These are phyloP conservation scores for Dicyrtomina minuta DNA, from an alignment of 2,888 invertebrate species.

Conservation along the genomic window DNA sequence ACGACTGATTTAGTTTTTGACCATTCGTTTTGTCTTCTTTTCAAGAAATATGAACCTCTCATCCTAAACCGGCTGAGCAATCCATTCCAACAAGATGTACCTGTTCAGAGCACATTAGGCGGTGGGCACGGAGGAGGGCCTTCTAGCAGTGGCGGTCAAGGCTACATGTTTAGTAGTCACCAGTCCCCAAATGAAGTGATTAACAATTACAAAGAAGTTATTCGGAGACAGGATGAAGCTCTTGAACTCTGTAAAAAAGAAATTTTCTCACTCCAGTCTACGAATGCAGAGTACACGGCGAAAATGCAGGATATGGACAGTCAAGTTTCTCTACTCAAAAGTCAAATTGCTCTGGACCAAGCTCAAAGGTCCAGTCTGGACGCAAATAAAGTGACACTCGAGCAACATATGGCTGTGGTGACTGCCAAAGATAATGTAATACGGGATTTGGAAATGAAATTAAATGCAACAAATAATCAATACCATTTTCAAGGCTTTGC, in stretches of 20 bases:
- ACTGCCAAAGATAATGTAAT: slow-evolving; percentile 78
- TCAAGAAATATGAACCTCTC: slow-evolving; percentile 62
- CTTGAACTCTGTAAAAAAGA: slow-evolving; percentile 48
- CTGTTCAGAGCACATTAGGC: slow-evolving; percentile 5
- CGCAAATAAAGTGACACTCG: slow-evolving; percentile 35
- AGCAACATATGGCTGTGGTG: slow-evolving; percentile 43
- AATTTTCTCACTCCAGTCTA: slow-evolving; percentile 36
- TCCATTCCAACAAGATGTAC: slow-evolving; percentile 28
- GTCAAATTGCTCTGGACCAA: slow-evolving; percentile 50
- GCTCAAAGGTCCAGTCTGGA: slow-evolving; percentile 47
- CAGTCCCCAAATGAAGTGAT: slow-evolving; percentile 53
- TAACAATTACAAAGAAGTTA: slow-evolving; percentile 50
- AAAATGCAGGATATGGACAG: slow-evolving; percentile 46
- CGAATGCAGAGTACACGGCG: slow-evolving; percentile 42
- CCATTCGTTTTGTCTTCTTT: slow-evolving; percentile 90
- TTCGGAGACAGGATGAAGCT: slow-evolving; percentile 49
- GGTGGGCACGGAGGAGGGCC: no score
- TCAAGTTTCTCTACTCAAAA: slow-evolving; percentile 52
- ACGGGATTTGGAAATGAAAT: slow-evolving; percentile 58
- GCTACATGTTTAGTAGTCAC: slow-evolving; percentile 48
- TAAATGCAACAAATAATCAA: background rate
- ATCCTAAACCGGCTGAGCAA: slow-evolving; percentile 49
- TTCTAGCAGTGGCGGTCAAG: slow-evolving; percentile 9
- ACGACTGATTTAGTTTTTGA: slow-evolving; percentile 82
- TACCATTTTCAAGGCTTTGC: background rate